Conservation (phyloP, 2,797 vertebrate species). For the Jordanella pulchra region DNA sequence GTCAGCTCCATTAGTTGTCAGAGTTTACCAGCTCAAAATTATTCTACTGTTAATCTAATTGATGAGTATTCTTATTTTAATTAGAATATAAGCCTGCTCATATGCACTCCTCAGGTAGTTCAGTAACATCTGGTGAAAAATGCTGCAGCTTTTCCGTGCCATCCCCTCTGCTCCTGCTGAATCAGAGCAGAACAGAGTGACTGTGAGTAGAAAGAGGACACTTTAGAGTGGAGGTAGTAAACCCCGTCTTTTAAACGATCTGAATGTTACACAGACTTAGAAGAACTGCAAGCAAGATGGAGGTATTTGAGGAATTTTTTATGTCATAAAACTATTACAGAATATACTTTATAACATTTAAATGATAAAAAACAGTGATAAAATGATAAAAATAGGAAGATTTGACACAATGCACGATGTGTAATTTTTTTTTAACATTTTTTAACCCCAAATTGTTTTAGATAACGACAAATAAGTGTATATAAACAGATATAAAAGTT, state of each 20-base stretch:
- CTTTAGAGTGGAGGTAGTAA: not conserved
- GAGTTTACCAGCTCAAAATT: not conserved
- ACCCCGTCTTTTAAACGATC: not conserved
- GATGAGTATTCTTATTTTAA: not conserved
- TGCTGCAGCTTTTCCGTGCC: conserved; percentile 8
- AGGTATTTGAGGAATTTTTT: not conserved
- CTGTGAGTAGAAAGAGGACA: conserved; percentile 1
- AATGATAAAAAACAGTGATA: not conserved
- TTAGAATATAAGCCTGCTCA: not conserved
- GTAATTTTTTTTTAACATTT: no score
- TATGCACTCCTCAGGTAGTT: not conserved
- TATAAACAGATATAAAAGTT: not conserved
- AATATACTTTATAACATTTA: not conserved
- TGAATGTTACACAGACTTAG: not conserved
- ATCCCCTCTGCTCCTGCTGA: conserved; percentile 2
- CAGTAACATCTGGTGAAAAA: not conserved
- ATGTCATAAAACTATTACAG: not conserved
- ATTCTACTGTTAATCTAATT: not conserved
- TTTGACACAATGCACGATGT: not conserved
- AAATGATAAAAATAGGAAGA: not conserved
- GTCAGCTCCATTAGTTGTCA: not conserved
- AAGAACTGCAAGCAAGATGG: not conserved
- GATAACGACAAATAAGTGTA: not conserved
- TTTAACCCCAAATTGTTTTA: not conserved
- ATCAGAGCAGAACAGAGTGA: conserved; percentile 7